phyloP scores from a whole-genome alignment of 2,113 vertebrate genomes.

The Athene noctua region DNA sequence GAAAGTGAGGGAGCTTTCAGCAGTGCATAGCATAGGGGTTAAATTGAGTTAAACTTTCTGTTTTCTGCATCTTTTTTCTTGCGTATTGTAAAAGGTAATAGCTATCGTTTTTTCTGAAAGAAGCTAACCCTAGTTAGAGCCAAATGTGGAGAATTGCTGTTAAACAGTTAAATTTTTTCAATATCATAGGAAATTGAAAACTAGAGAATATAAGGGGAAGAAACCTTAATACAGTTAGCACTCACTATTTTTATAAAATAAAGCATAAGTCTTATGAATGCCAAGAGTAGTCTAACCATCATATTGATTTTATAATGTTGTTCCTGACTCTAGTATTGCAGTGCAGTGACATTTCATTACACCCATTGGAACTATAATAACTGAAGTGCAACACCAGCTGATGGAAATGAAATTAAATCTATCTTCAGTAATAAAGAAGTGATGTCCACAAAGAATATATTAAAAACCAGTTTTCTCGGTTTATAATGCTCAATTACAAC shows the following conservation, averaged over 20 bases:
- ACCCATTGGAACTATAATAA: conserved; percentile 74
- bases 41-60: not conserved
- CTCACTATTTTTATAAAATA: not conserved
- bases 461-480: conserved; percentile 61
- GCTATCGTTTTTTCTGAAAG: not conserved
- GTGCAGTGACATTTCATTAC: conserved; percentile 77
- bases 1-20: not conserved
- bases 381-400: conserved; percentile 54
- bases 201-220: not conserved
- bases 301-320: conserved; percentile 66
- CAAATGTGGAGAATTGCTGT: not conserved
- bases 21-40: not conserved
- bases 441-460: conserved; percentile 52
- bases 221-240: not conserved
- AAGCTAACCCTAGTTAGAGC: not conserved
- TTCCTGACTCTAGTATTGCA: conserved; percentile 58
- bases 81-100: not conserved
- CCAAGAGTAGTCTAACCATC: not conserved
- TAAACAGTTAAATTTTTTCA: not conserved
- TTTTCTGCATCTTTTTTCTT: not conserved
- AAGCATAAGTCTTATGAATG: conserved; percentile 1
- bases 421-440: conserved; percentile 75
- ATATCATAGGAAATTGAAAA: not conserved
- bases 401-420: conserved; percentile 76
- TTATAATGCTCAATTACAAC: conserved; percentile 52